Percentiles rank a stretch among this genome's conserved stretches.
Conservation (phyloP, 2,888 invertebrate species). For the Malthinus seriepunctatus region DNA sequence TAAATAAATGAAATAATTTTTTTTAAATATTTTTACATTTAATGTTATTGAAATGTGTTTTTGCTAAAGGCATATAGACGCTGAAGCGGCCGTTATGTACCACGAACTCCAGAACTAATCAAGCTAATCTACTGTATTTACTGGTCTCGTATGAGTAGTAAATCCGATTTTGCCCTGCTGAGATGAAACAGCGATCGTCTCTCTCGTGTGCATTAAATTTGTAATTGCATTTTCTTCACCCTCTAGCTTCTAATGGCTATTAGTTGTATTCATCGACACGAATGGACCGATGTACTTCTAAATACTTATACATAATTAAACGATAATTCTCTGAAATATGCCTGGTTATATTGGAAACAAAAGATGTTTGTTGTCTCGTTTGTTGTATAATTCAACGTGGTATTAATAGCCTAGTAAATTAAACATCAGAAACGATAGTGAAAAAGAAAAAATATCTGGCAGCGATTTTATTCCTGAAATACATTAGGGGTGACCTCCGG, state of each 20-base stretch:
- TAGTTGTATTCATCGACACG: conserved; percentile 27
- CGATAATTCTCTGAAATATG: too few relatives aligned
- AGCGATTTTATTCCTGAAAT: too few relatives aligned
- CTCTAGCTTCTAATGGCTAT: conserved; percentile 30
- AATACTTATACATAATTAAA: too few relatives aligned
- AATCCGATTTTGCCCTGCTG: conserved; percentile 42
- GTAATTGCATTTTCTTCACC: conserved; percentile 32
- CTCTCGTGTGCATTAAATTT: conserved; percentile 28
- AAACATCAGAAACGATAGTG: too few relatives aligned
- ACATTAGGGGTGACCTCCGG: too few relatives aligned
- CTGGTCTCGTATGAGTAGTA: conserved; percentile 46
- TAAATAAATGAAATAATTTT: too few relatives aligned
- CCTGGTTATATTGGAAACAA: too few relatives aligned
- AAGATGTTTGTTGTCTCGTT: too few relatives aligned
- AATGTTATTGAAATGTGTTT: conserved; percentile 40
- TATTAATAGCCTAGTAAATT: too few relatives aligned
- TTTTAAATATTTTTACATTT: conserved; percentile 25
- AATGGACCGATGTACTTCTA: conserved; percentile 10
- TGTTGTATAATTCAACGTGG: too few relatives aligned
- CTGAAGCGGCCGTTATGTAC: conserved; percentile 35
- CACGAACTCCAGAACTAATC: conserved; percentile 48
- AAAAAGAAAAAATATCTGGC: too few relatives aligned
- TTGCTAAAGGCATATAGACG: conserved; percentile 34
- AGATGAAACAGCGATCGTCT: conserved; percentile 36
- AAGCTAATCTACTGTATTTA: conserved; percentile 50